Evolutionary conservation across 2,113 vertebrate species (phyloP), one percentile per base, ranked within the genome.

Genomic region (Cyprinodon tularosa): DNA sequence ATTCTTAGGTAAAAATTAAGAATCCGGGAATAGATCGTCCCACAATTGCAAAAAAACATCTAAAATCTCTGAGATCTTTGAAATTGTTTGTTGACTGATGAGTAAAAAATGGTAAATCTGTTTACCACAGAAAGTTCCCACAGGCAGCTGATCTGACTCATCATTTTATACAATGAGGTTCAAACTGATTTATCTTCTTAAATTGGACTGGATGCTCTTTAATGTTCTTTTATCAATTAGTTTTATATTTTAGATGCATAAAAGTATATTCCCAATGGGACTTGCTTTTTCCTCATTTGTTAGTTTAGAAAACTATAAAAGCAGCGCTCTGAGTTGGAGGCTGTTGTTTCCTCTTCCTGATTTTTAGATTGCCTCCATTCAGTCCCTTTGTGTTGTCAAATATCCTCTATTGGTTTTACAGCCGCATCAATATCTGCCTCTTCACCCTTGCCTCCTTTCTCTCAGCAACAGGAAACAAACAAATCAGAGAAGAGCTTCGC

Each of bases 381-480:
- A 14, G n/a, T 67, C 45, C 40, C 40, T 72, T 13, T 37, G 29
- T 39, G 22, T 44, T 64, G 6, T 39, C 8, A 14, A 1, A 1
- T 40, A 12, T 45, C 48, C 80, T 53, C 22, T 14, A 15, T 72
- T 48, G 44, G 22, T 38, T 73, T 68, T 36, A 59, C n/a, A 5
- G 29, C 14, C 44, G 39, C 64, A 77, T 83, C 68, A 66, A 75
- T 69, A 72, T 78, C 71, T 71, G 70, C 39, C 71, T 47, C 67
- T 57, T 68, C 47, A 63, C 80, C 62, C 4, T 66, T 14, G 68
- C 71, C 66, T 1, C 4, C 61, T 71, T 76, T 40, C 71, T 77
- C 62, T 45, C 17, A 29, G 77, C 83, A 80, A 68, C 77, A 82
- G 76, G 64, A 71, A 50, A 65, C 50, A 61, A 84, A 73, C 14